phyloP scores from a whole-genome alignment of 2,113 vertebrate genomes.

The Mixornis gularis region DNA sequence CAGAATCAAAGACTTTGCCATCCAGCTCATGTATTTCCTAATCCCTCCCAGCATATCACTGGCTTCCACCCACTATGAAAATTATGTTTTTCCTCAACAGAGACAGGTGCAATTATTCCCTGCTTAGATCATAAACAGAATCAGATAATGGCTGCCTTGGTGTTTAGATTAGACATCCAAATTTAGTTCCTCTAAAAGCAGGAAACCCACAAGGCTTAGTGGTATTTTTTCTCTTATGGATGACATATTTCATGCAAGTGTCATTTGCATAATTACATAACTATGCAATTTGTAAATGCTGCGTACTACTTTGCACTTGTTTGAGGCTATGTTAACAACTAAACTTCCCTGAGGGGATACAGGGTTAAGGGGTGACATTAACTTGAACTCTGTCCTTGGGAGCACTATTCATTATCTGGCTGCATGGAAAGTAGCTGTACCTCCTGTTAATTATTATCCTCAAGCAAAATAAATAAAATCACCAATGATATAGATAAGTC shows the following conservation, averaged over 20 bases:
- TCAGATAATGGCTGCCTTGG: not conserved
- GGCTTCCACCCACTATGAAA: not conserved
- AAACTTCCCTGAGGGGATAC: not conserved
- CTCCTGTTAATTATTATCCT: not conserved
- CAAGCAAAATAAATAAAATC: not conserved
- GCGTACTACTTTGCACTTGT: not conserved
- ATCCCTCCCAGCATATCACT: not conserved
- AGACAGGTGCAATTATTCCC: not conserved
- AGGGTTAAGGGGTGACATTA: not conserved
- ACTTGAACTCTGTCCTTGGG: not conserved
- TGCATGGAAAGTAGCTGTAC: not conserved
- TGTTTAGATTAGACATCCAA: not conserved
- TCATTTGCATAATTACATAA: not conserved
- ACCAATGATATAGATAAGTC: not conserved
- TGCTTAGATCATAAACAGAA: not conserved
- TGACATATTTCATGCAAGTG: not conserved
- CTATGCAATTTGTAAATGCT: not conserved
- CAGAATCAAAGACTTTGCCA: not conserved
- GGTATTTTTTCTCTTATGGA: not conserved
- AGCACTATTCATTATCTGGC: not conserved
- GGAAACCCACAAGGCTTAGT: not conserved
- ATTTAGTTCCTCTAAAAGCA: not conserved
- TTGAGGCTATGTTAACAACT: not conserved
- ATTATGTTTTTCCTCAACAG: not conserved
- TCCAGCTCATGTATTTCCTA: not conserved